These are phyloP conservation scores for Orthosia incerta DNA, from an alignment of 2,888 invertebrate genomes.

Conservation along the genomic window DNA sequence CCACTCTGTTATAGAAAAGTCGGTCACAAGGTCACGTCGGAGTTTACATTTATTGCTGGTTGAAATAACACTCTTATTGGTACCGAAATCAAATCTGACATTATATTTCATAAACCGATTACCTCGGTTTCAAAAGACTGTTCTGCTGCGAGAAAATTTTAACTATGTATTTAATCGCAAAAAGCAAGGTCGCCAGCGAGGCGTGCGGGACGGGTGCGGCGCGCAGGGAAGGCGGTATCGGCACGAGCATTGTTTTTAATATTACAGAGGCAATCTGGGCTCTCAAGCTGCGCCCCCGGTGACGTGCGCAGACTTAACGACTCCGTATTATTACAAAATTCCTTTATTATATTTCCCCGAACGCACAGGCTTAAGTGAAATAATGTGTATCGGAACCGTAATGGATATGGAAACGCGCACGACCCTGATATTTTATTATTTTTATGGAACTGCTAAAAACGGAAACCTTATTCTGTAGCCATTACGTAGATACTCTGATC, in stretches of 20 bases:
- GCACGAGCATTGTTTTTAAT: constrained; percentile 71
- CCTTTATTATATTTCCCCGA: constrained; percentile 69
- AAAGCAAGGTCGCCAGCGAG: constrained; percentile 10
- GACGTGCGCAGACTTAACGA: constrained; percentile 70
- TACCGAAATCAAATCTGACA: not conserved
- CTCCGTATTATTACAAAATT: constrained; percentile 67
- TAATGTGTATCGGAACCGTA: constrained; percentile 69
- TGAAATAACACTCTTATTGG: not conserved
- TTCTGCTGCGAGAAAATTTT: not conserved
- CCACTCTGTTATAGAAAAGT: not conserved
- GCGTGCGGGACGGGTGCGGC: not conserved
- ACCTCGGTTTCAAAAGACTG: not conserved
- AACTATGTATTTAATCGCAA: not conserved
- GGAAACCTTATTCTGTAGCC: constrained; percentile 47
- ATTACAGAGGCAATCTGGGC: constrained; percentile 70
- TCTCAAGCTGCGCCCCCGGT: constrained; percentile 67
- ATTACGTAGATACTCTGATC: constrained; percentile 35
- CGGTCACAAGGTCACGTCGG: constrained; percentile 8
- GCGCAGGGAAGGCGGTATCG: constrained; percentile 14
- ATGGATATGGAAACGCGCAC: constrained; percentile 67
- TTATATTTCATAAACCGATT: not conserved
- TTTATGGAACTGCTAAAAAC: constrained; percentile 61
- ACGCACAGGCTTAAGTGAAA: constrained; percentile 69
- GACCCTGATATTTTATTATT: constrained; percentile 65
- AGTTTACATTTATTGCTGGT: too few relatives aligned